Base-by-base conservation (phyloP, 2,113 vertebrate genomes). In the Zootoca vivipara region DNA sequence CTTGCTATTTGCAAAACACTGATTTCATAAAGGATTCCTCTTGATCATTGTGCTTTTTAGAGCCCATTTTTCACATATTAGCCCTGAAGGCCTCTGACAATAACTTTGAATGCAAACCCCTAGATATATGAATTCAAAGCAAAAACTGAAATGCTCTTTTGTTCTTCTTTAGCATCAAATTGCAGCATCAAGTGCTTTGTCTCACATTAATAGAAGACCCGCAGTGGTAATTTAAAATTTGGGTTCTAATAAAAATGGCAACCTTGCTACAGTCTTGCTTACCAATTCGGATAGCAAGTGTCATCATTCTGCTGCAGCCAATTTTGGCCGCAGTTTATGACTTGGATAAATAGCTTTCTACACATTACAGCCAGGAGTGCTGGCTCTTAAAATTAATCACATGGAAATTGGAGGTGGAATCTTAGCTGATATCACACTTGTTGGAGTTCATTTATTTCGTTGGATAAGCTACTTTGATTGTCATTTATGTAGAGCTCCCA, bases 171-270 rank as follows among this genome's bases (percentile, higher is more conserved):
- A 92, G 83, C 91, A 88, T 10, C 6, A 0, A 83, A 0, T 67
- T 92, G 92, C 93, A 85, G 85, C 87, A 92, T 92, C 88, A 92
- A 67, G 70, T 86, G 81, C 79, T 92, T 91, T 93, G 82, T 65
- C 7, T 93, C 0, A 1, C 82, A 13, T 83, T 93, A 93, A 93
- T 90, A 69, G 90, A 78, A 70, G 85, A 83, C 85, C 87, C 85
- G 8, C 28, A 56, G 8, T 40, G 86, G 64, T 89, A 85, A 95
- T 94, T 13, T 89, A 64, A 83, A 89, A 93, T 91, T 83, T 85
- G 42, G 16, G n/a, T 13, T 42, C 93, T 30, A 87, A 69, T 70
- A 22, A 74, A 58, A n/a, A 42, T 7, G 2, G 78, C 46, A 77
- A 70, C 85, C 85, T 89, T 92, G 83, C 81, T 90, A 33, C 40